Evolutionary conservation across 2,113 vertebrate species (phyloP).

Genomic region (Phylloscopus trochilus): DNA sequence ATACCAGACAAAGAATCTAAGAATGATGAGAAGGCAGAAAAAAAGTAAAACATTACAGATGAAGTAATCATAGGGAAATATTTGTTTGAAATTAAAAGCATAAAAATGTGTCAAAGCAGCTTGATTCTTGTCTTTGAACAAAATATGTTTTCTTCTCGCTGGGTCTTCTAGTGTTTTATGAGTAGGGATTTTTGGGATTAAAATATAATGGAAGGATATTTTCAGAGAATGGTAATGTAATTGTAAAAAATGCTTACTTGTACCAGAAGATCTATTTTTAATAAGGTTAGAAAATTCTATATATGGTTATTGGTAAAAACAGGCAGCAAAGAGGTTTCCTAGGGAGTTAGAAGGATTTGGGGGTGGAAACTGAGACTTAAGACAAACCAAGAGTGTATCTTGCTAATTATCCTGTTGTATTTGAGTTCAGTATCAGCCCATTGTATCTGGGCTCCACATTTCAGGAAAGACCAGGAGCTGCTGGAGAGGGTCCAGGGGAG

Average conservation of each 20-base stretch:
- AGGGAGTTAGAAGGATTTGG: not conserved
- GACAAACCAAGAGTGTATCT: not conserved
- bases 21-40: not conserved
- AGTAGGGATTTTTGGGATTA: not conserved
- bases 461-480: fast-evolving
- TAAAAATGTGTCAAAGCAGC: not conserved
- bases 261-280: not conserved
- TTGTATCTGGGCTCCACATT: fast-evolving
- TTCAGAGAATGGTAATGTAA: not conserved
- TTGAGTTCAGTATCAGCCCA: no score
- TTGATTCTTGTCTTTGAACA: not conserved
- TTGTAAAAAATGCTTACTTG: not conserved
- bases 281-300: not conserved
- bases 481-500: not conserved
- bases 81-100: not conserved
- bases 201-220: not conserved
- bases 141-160: not conserved
- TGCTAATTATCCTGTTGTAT: not conserved
- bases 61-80: not conserved
- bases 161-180: not conserved
- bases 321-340: not conserved
- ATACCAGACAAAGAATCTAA: not conserved
- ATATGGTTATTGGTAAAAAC: not conserved
- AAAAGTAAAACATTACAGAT: not conserved
- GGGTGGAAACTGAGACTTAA: not conserved